Conservation (phyloP, 2,888 invertebrate species). For the Ophion costatus region DNA sequence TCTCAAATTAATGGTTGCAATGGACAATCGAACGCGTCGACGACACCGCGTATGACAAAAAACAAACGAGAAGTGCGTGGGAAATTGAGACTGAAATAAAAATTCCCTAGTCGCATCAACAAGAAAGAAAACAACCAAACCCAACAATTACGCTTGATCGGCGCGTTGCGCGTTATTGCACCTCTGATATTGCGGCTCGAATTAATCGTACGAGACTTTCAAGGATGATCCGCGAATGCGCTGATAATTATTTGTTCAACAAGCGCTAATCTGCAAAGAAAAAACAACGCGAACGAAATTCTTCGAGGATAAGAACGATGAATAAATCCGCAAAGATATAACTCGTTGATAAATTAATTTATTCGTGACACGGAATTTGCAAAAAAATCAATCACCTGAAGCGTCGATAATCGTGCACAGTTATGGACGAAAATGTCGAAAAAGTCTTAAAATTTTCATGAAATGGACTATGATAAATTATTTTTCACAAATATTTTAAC, state of each 20-base stretch:
- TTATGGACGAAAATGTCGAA: background rate
- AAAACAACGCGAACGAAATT: background rate
- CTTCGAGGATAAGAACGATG: background rate
- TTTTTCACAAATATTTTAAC: background rate
- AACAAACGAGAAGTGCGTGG: constrained; percentile 43
- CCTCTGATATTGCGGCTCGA: constrained; percentile 4
- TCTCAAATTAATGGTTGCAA: constrained; percentile 29
- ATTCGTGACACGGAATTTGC: background rate
- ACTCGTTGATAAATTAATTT: background rate
- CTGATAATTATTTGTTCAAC: constrained; percentile 47
- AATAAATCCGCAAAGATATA: background rate
- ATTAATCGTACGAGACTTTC: constrained; percentile 30
- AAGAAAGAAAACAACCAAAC: constrained; percentile 7
- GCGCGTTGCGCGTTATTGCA: constrained; percentile 16
- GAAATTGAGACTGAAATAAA: constrained; percentile 48
- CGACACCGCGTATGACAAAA: constrained; percentile 14
- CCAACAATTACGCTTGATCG: constrained; percentile 35
- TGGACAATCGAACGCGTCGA: constrained; percentile 18
- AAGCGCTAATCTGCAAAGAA: constrained; percentile 22
- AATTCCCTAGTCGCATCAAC: background rate
- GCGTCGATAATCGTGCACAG: too few species aligned
- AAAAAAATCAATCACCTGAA: background rate
- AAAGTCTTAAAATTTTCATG: too few species aligned
- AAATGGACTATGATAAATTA: too few species aligned
- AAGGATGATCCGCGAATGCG: constrained; percentile 40